Evolutionary conservation across 2,113 vertebrate species (phyloP).

Genomic region (Cheilinus undulatus): DNA sequence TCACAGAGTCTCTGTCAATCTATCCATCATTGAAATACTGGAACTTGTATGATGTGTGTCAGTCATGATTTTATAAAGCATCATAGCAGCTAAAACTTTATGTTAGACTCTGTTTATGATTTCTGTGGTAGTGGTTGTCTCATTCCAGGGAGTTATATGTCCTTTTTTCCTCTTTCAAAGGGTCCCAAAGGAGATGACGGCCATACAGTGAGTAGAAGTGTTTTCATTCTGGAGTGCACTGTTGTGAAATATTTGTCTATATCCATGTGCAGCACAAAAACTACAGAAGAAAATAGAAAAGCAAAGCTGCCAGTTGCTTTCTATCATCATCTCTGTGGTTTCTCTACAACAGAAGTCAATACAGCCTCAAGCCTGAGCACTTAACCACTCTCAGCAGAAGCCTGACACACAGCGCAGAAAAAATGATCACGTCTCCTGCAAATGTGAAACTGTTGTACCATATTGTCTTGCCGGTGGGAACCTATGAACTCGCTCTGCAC

Average conservation of each 20-base stretch:
- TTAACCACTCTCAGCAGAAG: slow-evolving; percentile 64
- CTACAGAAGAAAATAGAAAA: slow-evolving; percentile 14
- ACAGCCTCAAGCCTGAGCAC: slow-evolving; percentile 53
- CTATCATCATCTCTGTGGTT: slow-evolving; percentile 52
- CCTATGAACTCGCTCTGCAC: slow-evolving; percentile 50
- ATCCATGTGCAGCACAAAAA: slow-evolving; percentile 20
- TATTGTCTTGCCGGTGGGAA: slow-evolving; percentile 66
- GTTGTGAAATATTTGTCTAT: slow-evolving; percentile 50
- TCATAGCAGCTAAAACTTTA: slow-evolving; percentile 44
- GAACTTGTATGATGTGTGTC: too few species aligned
- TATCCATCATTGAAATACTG: too few species aligned
- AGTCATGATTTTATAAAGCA: slow-evolving; percentile 45
- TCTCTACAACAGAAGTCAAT: slow-evolving; percentile 61
- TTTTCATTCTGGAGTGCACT: slow-evolving; percentile 51
- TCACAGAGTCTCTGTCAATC: too few species aligned
- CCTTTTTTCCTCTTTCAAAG: slow-evolving; percentile 79
- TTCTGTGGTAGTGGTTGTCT: slow-evolving; percentile 46
- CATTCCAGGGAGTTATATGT: slow-evolving; percentile 48
- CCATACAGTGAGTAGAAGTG: slow-evolving; percentile 84
- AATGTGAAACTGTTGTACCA: slow-evolving; percentile 61
- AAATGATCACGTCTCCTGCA: slow-evolving; percentile 56
- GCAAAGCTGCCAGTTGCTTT: slow-evolving; percentile 47
- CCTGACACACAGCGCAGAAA: slow-evolving; percentile 40
- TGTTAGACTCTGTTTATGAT: slow-evolving; percentile 42
- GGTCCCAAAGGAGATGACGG: slow-evolving; percentile 96